These are phyloP conservation scores for Lynx canadensis DNA, from an alignment of 2,113 vertebrate species.

Conservation along the genomic window DNA sequence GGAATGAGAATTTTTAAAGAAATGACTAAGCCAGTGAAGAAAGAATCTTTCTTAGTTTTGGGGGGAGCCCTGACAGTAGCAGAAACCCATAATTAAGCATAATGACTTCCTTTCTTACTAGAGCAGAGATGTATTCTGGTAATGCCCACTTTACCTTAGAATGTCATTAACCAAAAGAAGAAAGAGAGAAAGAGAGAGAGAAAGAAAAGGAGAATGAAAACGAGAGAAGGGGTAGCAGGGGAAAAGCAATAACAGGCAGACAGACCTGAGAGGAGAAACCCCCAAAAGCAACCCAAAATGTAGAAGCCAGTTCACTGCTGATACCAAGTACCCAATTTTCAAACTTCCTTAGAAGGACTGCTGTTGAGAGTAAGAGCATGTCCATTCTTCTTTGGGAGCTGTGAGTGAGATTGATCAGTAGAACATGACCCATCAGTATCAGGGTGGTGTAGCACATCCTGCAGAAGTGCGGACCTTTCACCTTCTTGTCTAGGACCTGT, in stretches of 20 bases:
- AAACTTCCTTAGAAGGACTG: neutral
- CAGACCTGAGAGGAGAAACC: neutral
- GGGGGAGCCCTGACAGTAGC: neutral
- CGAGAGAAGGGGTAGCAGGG: neutral
- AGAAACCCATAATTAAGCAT: neutral
- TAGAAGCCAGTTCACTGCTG: neutral
- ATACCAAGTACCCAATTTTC: neutral
- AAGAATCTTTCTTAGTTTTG: neutral
- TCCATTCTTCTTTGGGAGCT: neutral
- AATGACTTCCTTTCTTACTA: neutral
- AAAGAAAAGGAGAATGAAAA: neutral
- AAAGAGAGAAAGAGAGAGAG: no score
- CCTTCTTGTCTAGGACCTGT: neutral
- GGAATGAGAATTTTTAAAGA: neutral
- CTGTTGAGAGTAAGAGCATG: neutral
- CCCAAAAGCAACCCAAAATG: neutral
- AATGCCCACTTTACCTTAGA: neutral
- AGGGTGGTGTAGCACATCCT: neutral
- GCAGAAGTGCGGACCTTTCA: neutral
- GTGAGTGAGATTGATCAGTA: neutral
- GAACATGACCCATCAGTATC: neutral
- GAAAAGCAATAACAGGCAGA: neutral
- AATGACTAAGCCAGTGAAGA: neutral
- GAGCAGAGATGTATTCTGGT: neutral
- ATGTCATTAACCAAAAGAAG: neutral